Conservation (phyloP, 2,113 vertebrate genomes). For the Zosterops japonicus region DNA sequence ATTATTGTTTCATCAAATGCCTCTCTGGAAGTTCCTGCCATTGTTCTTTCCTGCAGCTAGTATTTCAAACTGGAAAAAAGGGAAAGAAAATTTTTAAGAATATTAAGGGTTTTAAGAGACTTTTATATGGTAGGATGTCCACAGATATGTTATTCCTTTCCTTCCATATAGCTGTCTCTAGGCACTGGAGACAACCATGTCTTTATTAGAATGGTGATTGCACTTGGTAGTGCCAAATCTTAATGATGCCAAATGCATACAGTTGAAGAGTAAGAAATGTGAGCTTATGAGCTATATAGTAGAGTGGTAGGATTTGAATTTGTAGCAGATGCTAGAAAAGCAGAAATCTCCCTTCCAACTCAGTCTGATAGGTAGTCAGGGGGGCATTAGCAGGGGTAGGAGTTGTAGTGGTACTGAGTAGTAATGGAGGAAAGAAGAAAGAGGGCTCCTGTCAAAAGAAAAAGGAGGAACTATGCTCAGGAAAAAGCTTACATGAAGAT, state of each 20-base stretch:
- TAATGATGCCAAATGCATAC: not conserved
- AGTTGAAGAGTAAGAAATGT: not conserved
- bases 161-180: not conserved
- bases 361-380: not conserved
- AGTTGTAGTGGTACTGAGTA: not conserved
- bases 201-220: not conserved
- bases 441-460: not conserved
- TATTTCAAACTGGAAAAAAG: not conserved
- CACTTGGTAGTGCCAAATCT: not conserved
- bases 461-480: not conserved
- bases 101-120: not conserved
- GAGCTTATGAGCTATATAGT: not conserved
- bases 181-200: not conserved
- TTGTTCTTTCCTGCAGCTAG: rapidly evolving
- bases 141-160: not conserved
- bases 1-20: not conserved
- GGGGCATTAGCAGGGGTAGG: not conserved
- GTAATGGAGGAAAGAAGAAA: not conserved
- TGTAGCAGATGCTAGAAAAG: not conserved
- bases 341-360: not conserved
- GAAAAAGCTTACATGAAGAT: not conserved
- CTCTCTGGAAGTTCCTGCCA: not conserved
- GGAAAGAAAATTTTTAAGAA: not conserved
- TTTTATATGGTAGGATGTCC: not conserved
- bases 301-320: not conserved